Percentiles rank a stretch among this genome's conserved stretches.
phyloP scores from a whole-genome alignment of 2,797 vertebrate genomes.

The Sciurus vulgaris region DNA sequence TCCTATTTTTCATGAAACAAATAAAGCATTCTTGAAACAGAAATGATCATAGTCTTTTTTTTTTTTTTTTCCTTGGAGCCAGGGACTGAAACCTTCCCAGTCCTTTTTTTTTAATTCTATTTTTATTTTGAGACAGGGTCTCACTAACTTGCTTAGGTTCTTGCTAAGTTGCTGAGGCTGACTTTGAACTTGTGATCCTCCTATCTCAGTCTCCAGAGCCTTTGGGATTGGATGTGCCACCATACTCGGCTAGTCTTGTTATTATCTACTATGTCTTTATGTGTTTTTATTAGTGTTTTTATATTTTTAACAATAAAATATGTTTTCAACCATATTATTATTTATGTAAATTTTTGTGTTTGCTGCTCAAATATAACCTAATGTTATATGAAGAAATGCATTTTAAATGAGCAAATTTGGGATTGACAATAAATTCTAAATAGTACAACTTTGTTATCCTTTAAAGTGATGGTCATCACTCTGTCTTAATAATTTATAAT shows the following conservation, averaged over 20 bases:
- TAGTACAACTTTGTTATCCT: background rate
- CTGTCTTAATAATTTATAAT: background rate
- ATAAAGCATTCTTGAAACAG: background rate
- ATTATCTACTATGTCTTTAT: background rate
- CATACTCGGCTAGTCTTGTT: background rate
- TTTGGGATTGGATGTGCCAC: too few species aligned
- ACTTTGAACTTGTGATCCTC: too few species aligned
- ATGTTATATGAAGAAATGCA: constrained; percentile 4
- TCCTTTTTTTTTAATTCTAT: background rate
- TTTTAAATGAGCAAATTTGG: background rate
- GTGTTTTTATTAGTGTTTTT: background rate
- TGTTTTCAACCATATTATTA: background rate
- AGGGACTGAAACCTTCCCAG: too few species aligned
- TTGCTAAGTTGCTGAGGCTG: too few species aligned
- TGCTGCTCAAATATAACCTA: background rate
- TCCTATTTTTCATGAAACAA: background rate
- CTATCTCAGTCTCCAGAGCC: too few species aligned
- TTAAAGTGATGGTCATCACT: background rate
- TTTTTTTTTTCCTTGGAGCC: too few species aligned
- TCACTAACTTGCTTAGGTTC: too few species aligned
- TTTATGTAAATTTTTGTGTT: background rate
- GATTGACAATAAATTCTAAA: constrained; percentile 32
- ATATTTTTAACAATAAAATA: background rate
- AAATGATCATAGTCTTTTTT: background rate
- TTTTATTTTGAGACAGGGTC: too few species aligned